Base-by-base conservation (phyloP, 2,888 invertebrate genomes). In the Leuctra nigra region DNA sequence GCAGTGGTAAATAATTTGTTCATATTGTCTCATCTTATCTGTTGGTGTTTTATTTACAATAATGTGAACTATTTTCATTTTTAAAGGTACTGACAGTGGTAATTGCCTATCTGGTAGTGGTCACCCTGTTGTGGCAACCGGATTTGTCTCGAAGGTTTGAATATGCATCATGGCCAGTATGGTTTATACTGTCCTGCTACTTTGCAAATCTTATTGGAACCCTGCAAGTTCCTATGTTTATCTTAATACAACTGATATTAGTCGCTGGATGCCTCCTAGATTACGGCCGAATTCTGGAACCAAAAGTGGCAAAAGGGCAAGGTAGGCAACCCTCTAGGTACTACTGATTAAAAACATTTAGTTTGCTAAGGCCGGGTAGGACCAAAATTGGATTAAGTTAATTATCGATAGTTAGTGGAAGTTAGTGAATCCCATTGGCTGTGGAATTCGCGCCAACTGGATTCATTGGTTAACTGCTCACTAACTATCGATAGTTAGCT, bases 101-200 rank as follows among this genome's bases (percentile, higher is more conserved):
- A 11, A 66, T 82, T 14, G 81, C 82, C 9, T 93, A 93, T 67
- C 65, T 90, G 18, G 76, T 84, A 20, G 74, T 84, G 46, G 79
- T 92, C 1, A 80, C 82, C 61, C 74, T 87, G 53, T 75, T 86
- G 63, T 94, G 93, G 93, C 84, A 78, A 33, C 84, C 85, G 1
- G 76, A 82, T 60, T 83, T 85, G 59, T 81, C 83, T 16, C 72
- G 73, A 4, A 73, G 78, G 55, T 86, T 89, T 67, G 80, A 84
- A 38, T 77, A 83, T 52, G 79, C 82, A 9, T 84, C 92, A 0
- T 82, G 83, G 62, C 72, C 79, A 1, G 71, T 88, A 20, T 94
- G 93, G 93, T 72, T 89, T 13, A 75, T 87, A 3, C 72, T 89
- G 29, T 82, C 87, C 18, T 81, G 89, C 62, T 90, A 85, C 67